phyloP scores from a whole-genome alignment of 1,140 invertebrate genomes.

The Drosophila varians region DNA sequence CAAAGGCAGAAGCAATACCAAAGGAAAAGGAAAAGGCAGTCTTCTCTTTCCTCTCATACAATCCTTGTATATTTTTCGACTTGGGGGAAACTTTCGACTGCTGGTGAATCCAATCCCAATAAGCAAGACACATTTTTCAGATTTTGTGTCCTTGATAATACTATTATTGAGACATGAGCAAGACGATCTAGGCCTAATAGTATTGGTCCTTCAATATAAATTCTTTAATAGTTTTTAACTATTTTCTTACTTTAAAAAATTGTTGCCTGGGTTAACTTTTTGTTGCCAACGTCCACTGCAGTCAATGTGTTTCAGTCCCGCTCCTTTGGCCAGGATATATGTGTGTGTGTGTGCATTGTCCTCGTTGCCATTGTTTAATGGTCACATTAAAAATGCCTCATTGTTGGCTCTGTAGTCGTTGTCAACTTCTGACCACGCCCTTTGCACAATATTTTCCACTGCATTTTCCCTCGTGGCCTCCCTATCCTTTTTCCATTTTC shows the following conservation, averaged over 20 bases:
- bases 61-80: background rate
- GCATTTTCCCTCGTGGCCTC: slow-evolving; percentile 39
- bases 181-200: too few species aligned
- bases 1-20: background rate
- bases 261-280: slow-evolving; percentile 46
- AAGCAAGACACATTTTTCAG: background rate
- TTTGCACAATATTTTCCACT: slow-evolving; percentile 63
- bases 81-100: slow-evolving; percentile 18
- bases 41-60: slow-evolving; percentile 24
- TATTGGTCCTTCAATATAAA: too few species aligned
- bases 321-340: slow-evolving; percentile 23
- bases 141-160: background rate
- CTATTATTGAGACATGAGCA: too few species aligned
- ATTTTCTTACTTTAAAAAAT: slow-evolving; percentile 2
- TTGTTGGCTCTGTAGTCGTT: slow-evolving; percentile 56
- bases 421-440: slow-evolving; percentile 68
- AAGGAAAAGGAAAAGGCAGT: slow-evolving; percentile 10
- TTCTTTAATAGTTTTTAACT: background rate
- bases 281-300: slow-evolving; percentile 30
- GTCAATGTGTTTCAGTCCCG: slow-evolving; percentile 24
- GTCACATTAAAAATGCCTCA: slow-evolving; percentile 77
- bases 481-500: background rate
- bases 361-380: slow-evolving; percentile 77
- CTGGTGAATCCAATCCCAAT: slow-evolving; percentile 13
- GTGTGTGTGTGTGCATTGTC: slow-evolving; percentile 56